Evolutionary conservation across 2,888 invertebrate genomes (phyloP).

Genomic region (Patella pellucida): DNA sequence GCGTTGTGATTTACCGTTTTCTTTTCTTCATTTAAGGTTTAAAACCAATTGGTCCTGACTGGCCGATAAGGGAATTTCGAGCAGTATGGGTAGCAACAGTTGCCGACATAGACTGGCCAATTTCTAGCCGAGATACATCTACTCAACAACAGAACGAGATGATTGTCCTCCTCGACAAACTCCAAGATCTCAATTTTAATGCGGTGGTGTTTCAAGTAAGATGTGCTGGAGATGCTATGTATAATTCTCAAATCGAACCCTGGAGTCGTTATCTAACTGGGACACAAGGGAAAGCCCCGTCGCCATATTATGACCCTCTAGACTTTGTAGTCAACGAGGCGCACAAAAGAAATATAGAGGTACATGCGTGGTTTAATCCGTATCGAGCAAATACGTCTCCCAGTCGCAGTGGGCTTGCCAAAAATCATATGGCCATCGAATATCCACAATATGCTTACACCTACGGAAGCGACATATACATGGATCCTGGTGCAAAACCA

Average conservation of each 20-base stretch:
- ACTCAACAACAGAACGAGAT: conserved; percentile 48
- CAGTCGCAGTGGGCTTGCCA: conserved; percentile 51
- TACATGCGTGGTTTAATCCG: conserved; percentile 66
- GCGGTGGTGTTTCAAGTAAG: conserved; percentile 57
- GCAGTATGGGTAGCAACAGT: conserved; percentile 65
- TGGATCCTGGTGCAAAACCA: conserved; percentile 62
- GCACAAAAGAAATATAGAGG: conserved; percentile 58
- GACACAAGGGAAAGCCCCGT: conserved; percentile 56
- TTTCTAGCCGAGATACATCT: conserved; percentile 40
- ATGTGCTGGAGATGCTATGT: conserved; percentile 62
- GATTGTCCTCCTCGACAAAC: conserved; percentile 42
- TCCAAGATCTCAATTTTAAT: conserved; percentile 55
- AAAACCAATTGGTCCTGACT: conserved; percentile 12
- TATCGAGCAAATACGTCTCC: conserved; percentile 57
- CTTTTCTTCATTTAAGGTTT: not conserved
- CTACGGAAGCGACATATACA: conserved; percentile 59
- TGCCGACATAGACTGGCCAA: conserved; percentile 66
- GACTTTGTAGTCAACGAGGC: conserved; percentile 52
- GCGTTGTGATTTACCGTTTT: not conserved
- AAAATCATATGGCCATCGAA: conserved; percentile 58
- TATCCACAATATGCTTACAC: conserved; percentile 56
- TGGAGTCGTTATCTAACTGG: conserved; percentile 67
- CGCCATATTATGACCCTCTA: conserved; percentile 62
- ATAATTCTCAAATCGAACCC: conserved; percentile 59
- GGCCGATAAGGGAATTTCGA: conserved; percentile 58